Base-by-base conservation (phyloP, 2,113 vertebrate genomes). In the Neolamprologus caudopunctatus region DNA sequence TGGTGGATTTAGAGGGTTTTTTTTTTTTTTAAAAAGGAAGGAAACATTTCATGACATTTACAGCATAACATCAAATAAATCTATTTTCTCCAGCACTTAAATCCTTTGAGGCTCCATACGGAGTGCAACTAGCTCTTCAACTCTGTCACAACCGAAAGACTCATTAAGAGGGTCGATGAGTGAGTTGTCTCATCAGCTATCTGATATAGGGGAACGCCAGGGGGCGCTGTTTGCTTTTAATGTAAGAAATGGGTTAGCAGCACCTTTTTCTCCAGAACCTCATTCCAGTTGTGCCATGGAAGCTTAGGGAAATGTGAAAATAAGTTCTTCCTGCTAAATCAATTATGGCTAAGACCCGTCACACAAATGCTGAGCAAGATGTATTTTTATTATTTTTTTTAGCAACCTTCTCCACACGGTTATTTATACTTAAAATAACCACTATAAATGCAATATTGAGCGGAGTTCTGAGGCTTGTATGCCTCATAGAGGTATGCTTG, bases 211-310 rank as follows among this genome's bases (percentile, higher is more conserved):
- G 1, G 24, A 66, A 83, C 94, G 88, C 79, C 80, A 94, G 95
- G 81, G 89, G 94, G 87, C 82, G 91, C 88, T 17, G 8, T 86
- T 83, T 82, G 26, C 54, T 31, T 9, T 51, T 40, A 45, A 86
- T 86, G 55, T 53, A 21, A 50, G 42, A 88, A 89, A 81, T 84
- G 53, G 84, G 81, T 85, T 81, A 54, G 4, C 47, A 50, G 26
- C 35, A 4, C 8, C 55, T 80, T 66, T 87, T 35, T 85, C 54
- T 86, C 54, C 37, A 80, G 45, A 68, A 58, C 51, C 50, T 28
- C 28, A 78, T 82, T 85, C 63, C 73, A 63, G 63, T 68, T 80
- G 81, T 82, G 57, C 42, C 66, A 66, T 63, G 45, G 82, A 84
- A 80, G 75, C 63, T 87, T 26, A 24, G 21, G 40, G 40, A 83